Conservation (phyloP, 2,113 vertebrate species). For the Vidua macroura region DNA sequence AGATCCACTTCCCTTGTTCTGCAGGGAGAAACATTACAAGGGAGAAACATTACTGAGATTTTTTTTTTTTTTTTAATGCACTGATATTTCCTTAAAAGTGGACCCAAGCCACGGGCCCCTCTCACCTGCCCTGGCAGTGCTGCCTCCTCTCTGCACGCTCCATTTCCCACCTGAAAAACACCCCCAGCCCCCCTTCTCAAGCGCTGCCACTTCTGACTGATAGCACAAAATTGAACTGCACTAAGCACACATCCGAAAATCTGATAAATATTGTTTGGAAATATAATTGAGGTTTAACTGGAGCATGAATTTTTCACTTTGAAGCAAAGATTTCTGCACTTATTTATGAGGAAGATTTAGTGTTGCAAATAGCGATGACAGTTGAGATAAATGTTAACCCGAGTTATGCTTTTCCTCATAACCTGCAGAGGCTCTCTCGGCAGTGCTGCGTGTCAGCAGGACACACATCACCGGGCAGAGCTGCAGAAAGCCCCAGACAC, state of each 20-base stretch:
- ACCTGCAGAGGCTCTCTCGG: background rate
- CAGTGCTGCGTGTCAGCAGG: background rate
- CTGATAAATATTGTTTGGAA: slow-evolving; percentile 66
- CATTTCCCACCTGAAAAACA: slow-evolving; percentile 15
- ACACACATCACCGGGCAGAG: background rate
- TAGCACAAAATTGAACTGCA: slow-evolving; percentile 70
- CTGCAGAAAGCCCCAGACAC: background rate
- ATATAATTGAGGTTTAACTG: slow-evolving; percentile 55
- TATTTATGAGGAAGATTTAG: slow-evolving; percentile 58
- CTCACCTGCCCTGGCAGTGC: background rate
- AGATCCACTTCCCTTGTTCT: background rate
- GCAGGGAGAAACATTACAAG: background rate
- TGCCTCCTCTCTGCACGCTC: background rate
- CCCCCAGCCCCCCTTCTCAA: background rate
- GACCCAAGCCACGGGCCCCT: background rate
- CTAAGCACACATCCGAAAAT: slow-evolving; percentile 55
- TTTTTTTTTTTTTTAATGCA: background rate
- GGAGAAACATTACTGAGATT: background rate
- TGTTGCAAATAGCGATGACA: slow-evolving; percentile 42
- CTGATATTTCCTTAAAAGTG: background rate
- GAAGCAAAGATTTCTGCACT: slow-evolving; percentile 40
- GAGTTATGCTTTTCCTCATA: background rate
- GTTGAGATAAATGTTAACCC: slow-evolving; percentile 51
- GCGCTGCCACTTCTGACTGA: slow-evolving; percentile 65
- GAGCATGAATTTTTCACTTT: slow-evolving; percentile 24